A percentile compares a stretch with the other conserved stretches of the same genome.
Evolutionary conservation across 2,888 invertebrate species (phyloP).

Genomic region (Furcula furcula): DNA sequence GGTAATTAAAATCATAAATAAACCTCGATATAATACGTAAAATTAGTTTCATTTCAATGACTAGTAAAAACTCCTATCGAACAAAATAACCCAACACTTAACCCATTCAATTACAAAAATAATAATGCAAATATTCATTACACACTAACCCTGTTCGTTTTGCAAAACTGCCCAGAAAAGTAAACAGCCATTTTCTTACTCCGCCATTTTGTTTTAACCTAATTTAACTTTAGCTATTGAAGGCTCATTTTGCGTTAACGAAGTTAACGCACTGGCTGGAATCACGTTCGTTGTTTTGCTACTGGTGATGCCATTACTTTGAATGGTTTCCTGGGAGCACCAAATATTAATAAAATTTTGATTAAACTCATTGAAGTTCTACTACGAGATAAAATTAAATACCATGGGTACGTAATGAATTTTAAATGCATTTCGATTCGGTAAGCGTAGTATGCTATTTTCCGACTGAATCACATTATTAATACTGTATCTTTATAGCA

Average conservation of each 20-base stretch:
- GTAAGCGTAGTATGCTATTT: too few relatives aligned
- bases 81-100: slow-evolving; percentile 1
- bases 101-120: slow-evolving; percentile 16
- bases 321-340: slow-evolving; percentile 22
- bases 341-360: slow-evolving; percentile 31
- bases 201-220: slow-evolving; percentile 65
- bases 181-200: slow-evolving; percentile 51
- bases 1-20: too few relatives aligned
- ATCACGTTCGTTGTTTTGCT: slow-evolving; percentile 44
- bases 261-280: slow-evolving; percentile 50
- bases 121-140: slow-evolving; percentile 30
- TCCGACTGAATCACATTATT: too few relatives aligned
- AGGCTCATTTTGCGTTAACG: slow-evolving; percentile 67
- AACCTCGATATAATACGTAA: too few relatives aligned
- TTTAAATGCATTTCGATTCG: too few relatives aligned
- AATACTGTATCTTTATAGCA: too few relatives aligned
- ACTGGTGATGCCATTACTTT: slow-evolving; percentile 27
- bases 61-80: too few relatives aligned
- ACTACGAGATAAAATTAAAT: slow-evolving; percentile 15
- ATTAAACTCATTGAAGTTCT: slow-evolving; percentile 23
- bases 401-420: too few relatives aligned
- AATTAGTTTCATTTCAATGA: too few relatives aligned
- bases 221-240: slow-evolving; percentile 75
- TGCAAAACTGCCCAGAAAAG: slow-evolving; percentile 34
- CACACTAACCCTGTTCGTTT: slow-evolving; percentile 34